Evolutionary conservation across 2,113 vertebrate species (phyloP), one percentile per base, ranked within the genome.

Genomic region (Quiscalus mexicanus): DNA sequence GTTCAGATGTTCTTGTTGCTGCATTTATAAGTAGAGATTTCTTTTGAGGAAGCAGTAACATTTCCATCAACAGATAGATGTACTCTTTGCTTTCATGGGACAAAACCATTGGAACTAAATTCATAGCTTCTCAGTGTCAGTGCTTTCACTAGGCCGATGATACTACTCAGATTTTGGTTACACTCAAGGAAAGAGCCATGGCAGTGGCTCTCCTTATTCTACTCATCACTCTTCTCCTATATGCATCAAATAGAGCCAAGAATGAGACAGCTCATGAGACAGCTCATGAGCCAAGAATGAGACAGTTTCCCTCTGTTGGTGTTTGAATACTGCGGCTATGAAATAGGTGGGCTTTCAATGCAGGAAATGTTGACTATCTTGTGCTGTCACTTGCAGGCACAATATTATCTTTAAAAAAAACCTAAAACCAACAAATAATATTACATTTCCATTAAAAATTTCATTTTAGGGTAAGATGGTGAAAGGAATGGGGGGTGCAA

Each of bases 401-500:
- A 35, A 44, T 53, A 39, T 59, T 77, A 19, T 7, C 3, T 35
- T 56, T 14, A 14, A 56, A 56, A 56, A 33, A 55, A 33, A 23
- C 2, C 22, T 7, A 5, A 30, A 53, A 11, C 52, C 17, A 53
- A 53, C 4, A 31, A 31, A 74, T 23, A 59, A 52, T n/a, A 7
- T 58, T 53, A 64, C 14, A 63, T 89, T 89, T 95, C 8, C 11
- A n/a, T 95, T 76, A 41, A 85, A 80, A 69, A 59, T 63, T 55
- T 87, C 4, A 84, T 95, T 96, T 96, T 93, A 99, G 99, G 99
- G 99, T 70, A 99, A 99, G 96, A 99, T 99, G 99, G 99, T 99
- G 93, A 99, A 99, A 97, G 99, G 99, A 95, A 99, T 99, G 99
- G 99, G 99, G 2, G 99, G 99, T 74, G 99, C 99, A 67, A 99